Evolutionary conservation across 2,888 invertebrate genomes (phyloP).

Genomic region (Ennomos fuscantarius): DNA sequence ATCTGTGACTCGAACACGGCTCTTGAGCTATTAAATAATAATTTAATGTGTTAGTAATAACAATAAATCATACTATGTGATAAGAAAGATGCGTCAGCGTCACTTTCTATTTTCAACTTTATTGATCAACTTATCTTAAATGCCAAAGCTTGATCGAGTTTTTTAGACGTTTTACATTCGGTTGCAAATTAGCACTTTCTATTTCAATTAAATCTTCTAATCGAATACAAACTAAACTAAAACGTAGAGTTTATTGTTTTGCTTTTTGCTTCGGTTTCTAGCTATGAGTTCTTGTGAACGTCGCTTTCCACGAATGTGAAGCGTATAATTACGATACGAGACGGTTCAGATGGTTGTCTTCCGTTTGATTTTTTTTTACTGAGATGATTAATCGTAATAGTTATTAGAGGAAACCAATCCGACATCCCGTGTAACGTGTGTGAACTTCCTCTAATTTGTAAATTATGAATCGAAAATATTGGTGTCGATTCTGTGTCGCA

Average conservation of each 20-base stretch:
- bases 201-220: slow-evolving; percentile 45
- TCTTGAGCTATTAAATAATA: slow-evolving; percentile 15
- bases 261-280: slow-evolving; percentile 53
- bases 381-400: slow-evolving; percentile 8
- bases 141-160: slow-evolving; percentile 35
- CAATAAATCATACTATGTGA: slow-evolving; percentile 23
- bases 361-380: slow-evolving; percentile 23
- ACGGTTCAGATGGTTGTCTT: slow-evolving; percentile 24
- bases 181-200: slow-evolving; percentile 47
- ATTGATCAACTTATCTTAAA: slow-evolving; percentile 28
- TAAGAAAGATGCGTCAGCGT: slow-evolving; percentile 26
- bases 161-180: slow-evolving; percentile 25
- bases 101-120: slow-evolving; percentile 36
- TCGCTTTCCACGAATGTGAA: slow-evolving; percentile 42
- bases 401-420: slow-evolving; percentile 9
- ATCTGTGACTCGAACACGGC: slow-evolving; percentile 14
- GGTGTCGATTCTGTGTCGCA: too few species aligned
- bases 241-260: slow-evolving; percentile 50
- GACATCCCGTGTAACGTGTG: slow-evolving; percentile 11
- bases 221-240: slow-evolving; percentile 22
- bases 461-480: too few species aligned
- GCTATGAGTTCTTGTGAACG: slow-evolving; percentile 43
- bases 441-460: slow-evolving; percentile 4
- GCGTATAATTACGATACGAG: slow-evolving; percentile 25
- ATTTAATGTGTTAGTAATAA: slow-evolving; percentile 9